phyloP scores from a whole-genome alignment of 2,888 invertebrate species.

The Temnothorax ravouxi region DNA sequence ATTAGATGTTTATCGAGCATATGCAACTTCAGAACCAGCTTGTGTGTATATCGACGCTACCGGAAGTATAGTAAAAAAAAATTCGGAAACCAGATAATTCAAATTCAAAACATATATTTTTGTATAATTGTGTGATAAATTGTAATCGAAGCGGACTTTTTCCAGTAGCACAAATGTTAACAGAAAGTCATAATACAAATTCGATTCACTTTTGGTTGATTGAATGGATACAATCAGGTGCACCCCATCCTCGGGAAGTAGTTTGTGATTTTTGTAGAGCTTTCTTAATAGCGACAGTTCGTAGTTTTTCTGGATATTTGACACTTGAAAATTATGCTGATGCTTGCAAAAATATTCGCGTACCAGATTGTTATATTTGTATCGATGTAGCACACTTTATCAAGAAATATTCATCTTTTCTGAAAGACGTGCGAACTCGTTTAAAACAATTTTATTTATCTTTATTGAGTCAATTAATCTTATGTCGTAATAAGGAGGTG shows the following conservation, averaged over 20 bases:
- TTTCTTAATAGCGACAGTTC: not conserved
- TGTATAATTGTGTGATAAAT: constrained; percentile 6
- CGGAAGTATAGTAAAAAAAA: not conserved
- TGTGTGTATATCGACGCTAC: constrained; percentile 1
- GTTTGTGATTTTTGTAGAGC: not conserved
- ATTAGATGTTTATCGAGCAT: constrained; percentile 1
- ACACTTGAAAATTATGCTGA: not conserved
- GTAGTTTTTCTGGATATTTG: not conserved
- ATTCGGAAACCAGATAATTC: not conserved
- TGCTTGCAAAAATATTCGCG: not conserved
- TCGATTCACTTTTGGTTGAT: not conserved
- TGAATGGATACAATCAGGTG: not conserved
- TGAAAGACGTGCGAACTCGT: not conserved
- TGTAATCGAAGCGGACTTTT: not conserved
- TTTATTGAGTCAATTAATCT: not conserved
- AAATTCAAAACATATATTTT: constrained; percentile 1
- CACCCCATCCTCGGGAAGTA: not conserved
- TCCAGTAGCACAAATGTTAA: not conserved
- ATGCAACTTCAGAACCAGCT: not conserved
- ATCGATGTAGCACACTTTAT: constrained; percentile 9
- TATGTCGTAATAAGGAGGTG: not conserved
- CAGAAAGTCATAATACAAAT: not conserved
- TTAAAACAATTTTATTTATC: not conserved
- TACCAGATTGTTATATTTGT: not conserved
- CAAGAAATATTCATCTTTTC: not conserved